These are phyloP conservation scores for Amiota minor DNA, from an alignment of 2,888 invertebrate genomes.

Conservation along the genomic window DNA sequence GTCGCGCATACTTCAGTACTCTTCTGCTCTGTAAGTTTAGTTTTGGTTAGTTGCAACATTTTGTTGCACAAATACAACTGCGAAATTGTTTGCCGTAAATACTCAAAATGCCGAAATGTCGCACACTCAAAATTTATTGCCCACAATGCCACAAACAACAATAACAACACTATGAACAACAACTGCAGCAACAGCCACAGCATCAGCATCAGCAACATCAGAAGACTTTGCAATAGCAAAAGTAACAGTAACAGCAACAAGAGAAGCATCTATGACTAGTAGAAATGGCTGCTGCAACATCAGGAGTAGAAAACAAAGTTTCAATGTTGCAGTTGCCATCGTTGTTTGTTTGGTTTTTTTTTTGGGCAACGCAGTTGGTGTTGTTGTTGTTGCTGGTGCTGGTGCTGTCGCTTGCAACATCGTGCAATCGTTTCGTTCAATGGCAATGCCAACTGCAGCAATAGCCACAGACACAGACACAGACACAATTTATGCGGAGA, in stretches of 20 bases:
- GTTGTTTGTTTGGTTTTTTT: background rate
- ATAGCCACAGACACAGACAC: constrained; percentile 11
- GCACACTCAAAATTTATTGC: constrained; percentile 62
- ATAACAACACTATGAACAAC: constrained; percentile 20
- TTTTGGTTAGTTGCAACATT: background rate
- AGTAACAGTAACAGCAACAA: constrained; percentile 45
- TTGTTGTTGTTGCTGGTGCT: constrained; percentile 1
- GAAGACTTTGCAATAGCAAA: constrained; percentile 44
- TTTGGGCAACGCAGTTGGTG: background rate
- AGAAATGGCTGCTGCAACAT: constrained; percentile 48
- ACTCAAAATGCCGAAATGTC: constrained; percentile 65
- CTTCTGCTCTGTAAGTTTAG: too few relatives aligned
- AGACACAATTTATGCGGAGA: constrained; percentile 61
- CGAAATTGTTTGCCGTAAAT: constrained; percentile 42
- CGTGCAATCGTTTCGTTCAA: constrained; percentile 18
- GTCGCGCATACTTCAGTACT: too few relatives aligned
- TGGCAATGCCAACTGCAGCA: constrained; percentile 25
- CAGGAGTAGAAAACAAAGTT: constrained; percentile 38
- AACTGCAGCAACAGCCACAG: constrained; percentile 52
- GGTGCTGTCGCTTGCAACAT: constrained; percentile 21
- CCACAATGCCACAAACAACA: constrained; percentile 55
- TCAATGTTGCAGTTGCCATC: background rate
- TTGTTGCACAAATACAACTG: constrained; percentile 45
- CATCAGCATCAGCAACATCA: constrained; percentile 44
- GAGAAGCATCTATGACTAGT: constrained; percentile 41